Evolutionary conservation across 2,797 vertebrate genomes (phyloP), one percentile per base, ranked within the genome.

Genomic region (Pseudochirops corinnae): DNA sequence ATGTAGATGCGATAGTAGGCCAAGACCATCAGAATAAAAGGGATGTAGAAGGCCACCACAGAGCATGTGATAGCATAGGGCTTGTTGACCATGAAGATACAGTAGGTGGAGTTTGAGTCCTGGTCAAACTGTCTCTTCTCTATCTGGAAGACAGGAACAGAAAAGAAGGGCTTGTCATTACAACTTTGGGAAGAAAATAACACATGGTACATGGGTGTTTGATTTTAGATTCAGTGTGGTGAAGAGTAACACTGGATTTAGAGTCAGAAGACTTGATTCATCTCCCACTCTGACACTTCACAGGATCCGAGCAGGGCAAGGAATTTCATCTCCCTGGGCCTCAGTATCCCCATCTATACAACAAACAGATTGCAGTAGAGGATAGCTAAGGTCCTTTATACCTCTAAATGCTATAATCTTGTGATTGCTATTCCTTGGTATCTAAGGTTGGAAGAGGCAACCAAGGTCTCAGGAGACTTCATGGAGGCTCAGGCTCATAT

Each of bases 61-160:
- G 99, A 99, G 98, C 99, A 99, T 94, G 99, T 99, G 97, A 99
- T 99, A 57, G 99, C 99, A 0, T 99, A 99, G 28, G 99, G 99
- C 98, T 99, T 99, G 99, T 99, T 99, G 95, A 99, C 99, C 99
- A 99, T 99, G 99, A 99, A 99, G 97, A 99, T 98, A 96, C 99
- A 99, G 96, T 99, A 99, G 0, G 99, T 99, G 91, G 99, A 99
- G 98, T 99, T 99, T 97, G 99, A 99, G 96, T 98, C 99, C 90
- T 99, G 98, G 93, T 97, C 99, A 98, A 99, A 98, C 97, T 99
- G 99, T 95, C 99, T 98, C 97, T 99, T 97, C 97, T 99, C 99
- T 98, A 99, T 99, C 99, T 99, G 98, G 93, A 60, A 97, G 52
- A 92, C 91, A 74, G 93, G 13, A 31, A 94, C 96, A 91, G 58